Percentiles rank a stretch among this genome's conserved stretches.
Evolutionary conservation across 2,888 invertebrate species (phyloP).

Genomic region (Aethes cnicana): DNA sequence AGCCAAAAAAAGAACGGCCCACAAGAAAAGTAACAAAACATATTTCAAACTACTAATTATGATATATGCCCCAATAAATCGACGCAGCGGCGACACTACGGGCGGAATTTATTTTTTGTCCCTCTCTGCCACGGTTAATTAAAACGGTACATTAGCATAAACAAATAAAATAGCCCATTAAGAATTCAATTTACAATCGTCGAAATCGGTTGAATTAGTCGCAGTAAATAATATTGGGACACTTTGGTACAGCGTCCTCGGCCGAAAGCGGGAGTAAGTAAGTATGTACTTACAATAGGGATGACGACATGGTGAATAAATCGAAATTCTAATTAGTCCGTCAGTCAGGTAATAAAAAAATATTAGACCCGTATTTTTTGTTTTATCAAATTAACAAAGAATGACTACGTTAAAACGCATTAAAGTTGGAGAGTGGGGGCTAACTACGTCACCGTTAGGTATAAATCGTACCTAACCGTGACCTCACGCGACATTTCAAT

Average conservation of each 20-base stretch:
- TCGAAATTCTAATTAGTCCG: too few relatives aligned
- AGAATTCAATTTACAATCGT: slow-evolving; percentile 81
- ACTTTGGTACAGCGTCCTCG: slow-evolving; percentile 49
- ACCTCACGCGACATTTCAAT: too few relatives aligned
- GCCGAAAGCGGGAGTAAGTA: slow-evolving; percentile 17
- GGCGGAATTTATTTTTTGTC: slow-evolving; percentile 44
- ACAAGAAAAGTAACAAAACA: slow-evolving; percentile 50
- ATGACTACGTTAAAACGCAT: too few relatives aligned
- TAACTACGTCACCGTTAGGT: too few relatives aligned
- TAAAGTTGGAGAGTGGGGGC: too few relatives aligned
- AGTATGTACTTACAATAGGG: too few relatives aligned
- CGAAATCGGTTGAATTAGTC: slow-evolving; percentile 77
- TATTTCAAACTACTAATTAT: slow-evolving; percentile 65
- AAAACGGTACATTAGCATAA: slow-evolving; percentile 80
- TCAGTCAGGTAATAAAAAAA: too few relatives aligned
- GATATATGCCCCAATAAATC: slow-evolving; percentile 72
- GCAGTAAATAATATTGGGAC: slow-evolving; percentile 76
- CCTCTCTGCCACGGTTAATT: slow-evolving; percentile 60
- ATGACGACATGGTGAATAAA: too few relatives aligned
- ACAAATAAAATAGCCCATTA: slow-evolving; percentile 81
- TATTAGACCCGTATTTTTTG: too few relatives aligned
- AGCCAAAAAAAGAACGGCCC: slow-evolving; percentile 31
- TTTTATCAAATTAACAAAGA: too few relatives aligned
- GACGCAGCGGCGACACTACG: slow-evolving; percentile 50
- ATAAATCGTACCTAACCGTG: too few relatives aligned